Evolutionary conservation across 2,113 vertebrate species (phyloP).

Genomic region (Ivindomyrus marchei): DNA sequence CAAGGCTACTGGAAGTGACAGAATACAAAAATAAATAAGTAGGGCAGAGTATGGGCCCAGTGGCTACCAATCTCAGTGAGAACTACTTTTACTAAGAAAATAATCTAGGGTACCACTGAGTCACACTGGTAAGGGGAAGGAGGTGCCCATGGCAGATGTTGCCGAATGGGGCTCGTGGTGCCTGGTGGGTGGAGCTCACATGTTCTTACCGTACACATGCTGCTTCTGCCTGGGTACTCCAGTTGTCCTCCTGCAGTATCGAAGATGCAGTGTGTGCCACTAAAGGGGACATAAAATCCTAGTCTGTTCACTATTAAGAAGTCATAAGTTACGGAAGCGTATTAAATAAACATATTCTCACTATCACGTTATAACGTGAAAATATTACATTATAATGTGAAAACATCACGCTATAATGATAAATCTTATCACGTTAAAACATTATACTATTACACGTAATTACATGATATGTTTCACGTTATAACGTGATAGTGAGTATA

Average conservation of each 20-base stretch:
- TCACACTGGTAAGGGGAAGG: background rate
- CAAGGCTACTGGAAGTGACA: background rate
- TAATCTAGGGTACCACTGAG: background rate
- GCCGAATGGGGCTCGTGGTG: background rate
- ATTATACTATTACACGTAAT: too few relatives aligned
- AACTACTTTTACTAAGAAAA: background rate
- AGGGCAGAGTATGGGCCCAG: background rate
- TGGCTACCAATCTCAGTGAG: background rate
- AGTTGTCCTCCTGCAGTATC: background rate
- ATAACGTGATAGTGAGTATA: too few relatives aligned
- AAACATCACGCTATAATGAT: too few relatives aligned
- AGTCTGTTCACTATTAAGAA: background rate
- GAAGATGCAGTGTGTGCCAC: background rate
- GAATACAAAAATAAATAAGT: background rate
- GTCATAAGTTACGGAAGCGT: too few relatives aligned
- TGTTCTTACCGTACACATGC: background rate
- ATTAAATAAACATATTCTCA: too few relatives aligned
- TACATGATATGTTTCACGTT: too few relatives aligned
- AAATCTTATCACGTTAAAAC: too few relatives aligned
- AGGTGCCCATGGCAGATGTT: background rate
- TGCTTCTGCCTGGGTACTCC: background rate
- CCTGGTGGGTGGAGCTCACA: background rate
- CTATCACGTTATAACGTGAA: too few relatives aligned
- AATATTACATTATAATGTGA: too few relatives aligned
- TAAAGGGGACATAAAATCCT: background rate